Evolutionary conservation across 2,797 vertebrate species (phyloP).

Genomic region (Cetoscarus ocellatus): DNA sequence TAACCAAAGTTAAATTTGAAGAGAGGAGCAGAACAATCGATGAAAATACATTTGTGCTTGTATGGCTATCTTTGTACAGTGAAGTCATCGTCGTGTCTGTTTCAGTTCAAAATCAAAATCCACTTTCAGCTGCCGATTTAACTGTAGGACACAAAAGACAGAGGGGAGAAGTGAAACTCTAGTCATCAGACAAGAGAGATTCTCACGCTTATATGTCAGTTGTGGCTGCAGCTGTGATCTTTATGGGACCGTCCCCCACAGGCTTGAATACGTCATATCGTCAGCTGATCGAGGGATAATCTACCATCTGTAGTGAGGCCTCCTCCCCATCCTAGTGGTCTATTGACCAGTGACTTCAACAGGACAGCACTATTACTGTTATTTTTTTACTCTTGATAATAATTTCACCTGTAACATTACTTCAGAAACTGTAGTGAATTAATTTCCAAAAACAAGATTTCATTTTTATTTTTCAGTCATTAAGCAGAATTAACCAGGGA

Average conservation of each 20-base stretch:
- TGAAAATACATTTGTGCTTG: slow-evolving; percentile 7
- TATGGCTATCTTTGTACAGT: slow-evolving; percentile 22
- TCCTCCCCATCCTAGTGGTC: slow-evolving; percentile 7
- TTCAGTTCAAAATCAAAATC: slow-evolving; percentile 44
- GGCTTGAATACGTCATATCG: slow-evolving; percentile 71
- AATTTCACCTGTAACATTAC: not conserved
- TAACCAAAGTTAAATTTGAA: slow-evolving; percentile 48
- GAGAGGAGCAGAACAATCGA: slow-evolving; percentile 39
- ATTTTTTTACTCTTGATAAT: not conserved
- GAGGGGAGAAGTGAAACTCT: slow-evolving; percentile 11
- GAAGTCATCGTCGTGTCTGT: slow-evolving; percentile 11
- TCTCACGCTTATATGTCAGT: slow-evolving; percentile 67
- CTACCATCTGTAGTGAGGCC: slow-evolving; percentile 27
- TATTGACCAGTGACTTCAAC: slow-evolving; percentile 12
- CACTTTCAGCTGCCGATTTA: slow-evolving; percentile 30
- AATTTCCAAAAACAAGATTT: not conserved
- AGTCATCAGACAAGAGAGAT: slow-evolving; percentile 48
- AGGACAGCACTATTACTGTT: not conserved
- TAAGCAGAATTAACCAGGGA: not conserved
- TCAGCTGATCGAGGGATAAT: slow-evolving; percentile 60
- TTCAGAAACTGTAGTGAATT: not conserved
- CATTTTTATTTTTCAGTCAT: not conserved
- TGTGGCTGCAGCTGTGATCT: slow-evolving; percentile 78
- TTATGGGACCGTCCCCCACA: slow-evolving; percentile 51
- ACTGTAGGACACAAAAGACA: slow-evolving; percentile 13